Evolutionary conservation across 2,797 vertebrate species (phyloP).

Genomic region (Thamnophis elegans): DNA sequence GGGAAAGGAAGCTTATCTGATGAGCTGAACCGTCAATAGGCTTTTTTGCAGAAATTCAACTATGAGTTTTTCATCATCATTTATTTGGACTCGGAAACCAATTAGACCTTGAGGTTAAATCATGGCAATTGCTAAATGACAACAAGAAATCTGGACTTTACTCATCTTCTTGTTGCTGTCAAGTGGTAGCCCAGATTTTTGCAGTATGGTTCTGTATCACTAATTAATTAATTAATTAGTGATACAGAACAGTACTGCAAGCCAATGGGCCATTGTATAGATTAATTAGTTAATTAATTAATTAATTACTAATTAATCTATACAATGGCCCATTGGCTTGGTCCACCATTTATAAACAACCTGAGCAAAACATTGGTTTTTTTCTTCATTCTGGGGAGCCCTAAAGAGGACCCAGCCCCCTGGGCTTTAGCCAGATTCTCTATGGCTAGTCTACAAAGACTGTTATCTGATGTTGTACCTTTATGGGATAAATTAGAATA

Average conservation of each 20-base stretch:
- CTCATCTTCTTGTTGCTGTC: neutral
- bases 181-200: neutral
- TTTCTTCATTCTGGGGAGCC: neutral
- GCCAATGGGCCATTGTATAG: too few relatives aligned
- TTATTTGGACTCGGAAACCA: neutral
- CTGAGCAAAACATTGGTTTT: neutral
- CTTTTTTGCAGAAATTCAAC: neutral
- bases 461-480: neutral
- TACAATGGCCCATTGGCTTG: neutral
- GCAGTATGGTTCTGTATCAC: neutral
- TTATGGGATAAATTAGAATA: neutral
- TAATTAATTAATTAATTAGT: neutral
- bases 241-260: neutral
- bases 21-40: neutral
- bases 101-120: neutral
- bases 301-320: neutral
- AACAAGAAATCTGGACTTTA: neutral
- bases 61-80: neutral
- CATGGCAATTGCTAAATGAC: neutral
- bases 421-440: neutral
- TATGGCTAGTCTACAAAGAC: neutral
- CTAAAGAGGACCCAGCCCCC: neutral
- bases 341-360: neutral
- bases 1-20: slow-evolving; percentile 9
- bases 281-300: neutral